These are phyloP conservation scores for Copsychus sechellarum DNA, from an alignment of 2,113 vertebrate species.

Conservation along the genomic window DNA sequence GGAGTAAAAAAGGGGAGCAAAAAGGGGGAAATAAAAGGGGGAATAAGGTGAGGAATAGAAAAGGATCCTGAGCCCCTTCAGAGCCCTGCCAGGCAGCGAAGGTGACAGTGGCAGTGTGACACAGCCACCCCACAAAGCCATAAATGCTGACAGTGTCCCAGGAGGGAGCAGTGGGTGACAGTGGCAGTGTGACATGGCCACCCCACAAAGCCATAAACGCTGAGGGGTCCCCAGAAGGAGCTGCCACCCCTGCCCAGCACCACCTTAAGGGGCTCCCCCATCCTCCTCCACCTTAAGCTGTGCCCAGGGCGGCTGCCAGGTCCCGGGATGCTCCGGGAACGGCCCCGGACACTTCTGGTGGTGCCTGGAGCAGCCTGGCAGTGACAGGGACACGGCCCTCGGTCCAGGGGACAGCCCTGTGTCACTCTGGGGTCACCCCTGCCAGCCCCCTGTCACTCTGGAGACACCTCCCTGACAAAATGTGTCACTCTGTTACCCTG, in stretches of 20 bases:
- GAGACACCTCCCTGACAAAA: neutral
- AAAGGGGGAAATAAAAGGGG: too few species aligned
- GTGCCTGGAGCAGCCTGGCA: constrained; percentile 57
- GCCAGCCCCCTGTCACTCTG: neutral
- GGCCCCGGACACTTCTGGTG: neutral
- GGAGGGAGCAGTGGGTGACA: neutral
- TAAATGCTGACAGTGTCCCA: too few species aligned
- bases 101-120: too few species aligned
- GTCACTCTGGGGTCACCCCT: neutral
- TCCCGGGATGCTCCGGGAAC: neutral
- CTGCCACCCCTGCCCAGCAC: neutral
- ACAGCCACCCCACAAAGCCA: neutral
- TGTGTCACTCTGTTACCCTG: too few species aligned
- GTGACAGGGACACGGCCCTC: neutral
- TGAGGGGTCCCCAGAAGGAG: neutral
- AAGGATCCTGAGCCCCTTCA: too few species aligned
- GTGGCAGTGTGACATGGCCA: rapidly evolving
- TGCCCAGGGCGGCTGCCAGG: neutral
- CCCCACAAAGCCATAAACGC: rapidly evolving
- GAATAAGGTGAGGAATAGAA: too few species aligned
- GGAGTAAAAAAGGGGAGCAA: too few species aligned
- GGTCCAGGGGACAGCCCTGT: neutral
- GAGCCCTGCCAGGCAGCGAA: too few species aligned
- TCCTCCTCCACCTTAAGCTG: constrained; percentile 29
- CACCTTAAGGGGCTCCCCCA: neutral